A percentile compares a stretch with the other conserved stretches of the same genome.
phyloP scores from a whole-genome alignment of 2,113 vertebrate species.

The western clawed frog (Xenopus tropicalis) region DNA sequence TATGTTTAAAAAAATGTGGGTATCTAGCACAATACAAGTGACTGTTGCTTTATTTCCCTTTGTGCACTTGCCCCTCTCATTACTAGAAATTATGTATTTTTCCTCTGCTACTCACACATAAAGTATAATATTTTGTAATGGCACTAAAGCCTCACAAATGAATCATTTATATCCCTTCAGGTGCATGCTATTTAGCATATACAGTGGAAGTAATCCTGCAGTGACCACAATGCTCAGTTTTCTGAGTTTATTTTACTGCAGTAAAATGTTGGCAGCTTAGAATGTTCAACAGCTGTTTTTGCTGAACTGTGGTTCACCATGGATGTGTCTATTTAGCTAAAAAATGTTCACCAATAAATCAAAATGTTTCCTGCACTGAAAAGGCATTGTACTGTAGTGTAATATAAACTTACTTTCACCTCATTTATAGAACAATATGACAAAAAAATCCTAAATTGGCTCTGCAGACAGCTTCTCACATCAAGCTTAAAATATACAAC shows the following conservation, averaged over 20 bases:
- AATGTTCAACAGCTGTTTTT: constrained; percentile 44
- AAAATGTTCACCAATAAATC: constrained; percentile 46
- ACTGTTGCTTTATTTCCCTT: too few relatives aligned
- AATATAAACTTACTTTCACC: constrained; percentile 46
- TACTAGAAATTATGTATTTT: constrained; percentile 15
- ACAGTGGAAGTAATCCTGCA: constrained; percentile 36
- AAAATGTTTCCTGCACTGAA: constrained; percentile 46
- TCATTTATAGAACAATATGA: constrained; percentile 45
- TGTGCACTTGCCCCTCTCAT: constrained; percentile 19
- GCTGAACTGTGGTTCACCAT: constrained; percentile 45
- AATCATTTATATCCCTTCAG: constrained; percentile 35
- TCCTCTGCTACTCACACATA: constrained; percentile 8
- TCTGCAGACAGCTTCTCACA: constrained; percentile 38
- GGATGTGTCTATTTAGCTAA: constrained; percentile 45
- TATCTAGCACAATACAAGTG: too few relatives aligned
- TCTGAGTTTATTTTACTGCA: constrained; percentile 42
- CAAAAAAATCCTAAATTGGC: constrained; percentile 41
- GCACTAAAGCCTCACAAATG: constrained; percentile 16
- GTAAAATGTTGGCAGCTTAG: constrained; percentile 43
- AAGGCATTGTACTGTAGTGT: constrained; percentile 43
- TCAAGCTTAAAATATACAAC: constrained; percentile 37
- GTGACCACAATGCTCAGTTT: constrained; percentile 39
- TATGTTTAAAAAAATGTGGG: too few relatives aligned
- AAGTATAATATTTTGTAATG: constrained; percentile 21
- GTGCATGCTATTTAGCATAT: constrained; percentile 41